phyloP scores from a whole-genome alignment of 2,113 vertebrate species.

The Epinephelus cyanopodus region DNA sequence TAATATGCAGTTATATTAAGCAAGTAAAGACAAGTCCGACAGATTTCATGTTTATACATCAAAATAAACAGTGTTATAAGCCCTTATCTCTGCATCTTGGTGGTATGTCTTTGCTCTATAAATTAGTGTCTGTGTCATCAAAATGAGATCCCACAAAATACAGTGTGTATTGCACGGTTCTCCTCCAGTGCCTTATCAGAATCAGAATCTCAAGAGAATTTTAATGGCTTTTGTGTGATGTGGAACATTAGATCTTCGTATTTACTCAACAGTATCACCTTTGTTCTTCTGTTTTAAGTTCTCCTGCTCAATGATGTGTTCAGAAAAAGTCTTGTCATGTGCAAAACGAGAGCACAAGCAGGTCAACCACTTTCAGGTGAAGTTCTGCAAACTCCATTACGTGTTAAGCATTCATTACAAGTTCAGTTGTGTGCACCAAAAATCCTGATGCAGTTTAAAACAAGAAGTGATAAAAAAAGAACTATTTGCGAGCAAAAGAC shows the following conservation, averaged over 20 bases:
- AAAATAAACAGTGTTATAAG: constrained; percentile 59
- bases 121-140: constrained; percentile 56
- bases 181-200: constrained; percentile 7
- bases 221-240: constrained; percentile 42
- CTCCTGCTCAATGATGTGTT: not conserved
- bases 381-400: not conserved
- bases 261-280: constrained; percentile 27
- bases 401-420: not conserved
- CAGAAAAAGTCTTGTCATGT: not conserved
- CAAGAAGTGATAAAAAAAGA: not conserved
- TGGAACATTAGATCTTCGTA: constrained; percentile 18
- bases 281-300: constrained; percentile 21
- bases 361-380: not conserved
- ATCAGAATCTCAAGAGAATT: not conserved
- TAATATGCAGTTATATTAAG: constrained; percentile 19
- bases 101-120: constrained; percentile 36
- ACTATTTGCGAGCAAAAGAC: not conserved
- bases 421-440: not conserved
- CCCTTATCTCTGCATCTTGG: constrained; percentile 47
- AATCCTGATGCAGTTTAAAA: not conserved
- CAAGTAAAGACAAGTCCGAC: constrained; percentile 57
- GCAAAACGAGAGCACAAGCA: not conserved
- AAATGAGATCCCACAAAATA: constrained; percentile 35
- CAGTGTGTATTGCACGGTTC: constrained; percentile 15
- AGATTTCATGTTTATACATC: constrained; percentile 45